phyloP scores from a whole-genome alignment of 2,797 vertebrate genomes.

The Euthynnus affinis region DNA sequence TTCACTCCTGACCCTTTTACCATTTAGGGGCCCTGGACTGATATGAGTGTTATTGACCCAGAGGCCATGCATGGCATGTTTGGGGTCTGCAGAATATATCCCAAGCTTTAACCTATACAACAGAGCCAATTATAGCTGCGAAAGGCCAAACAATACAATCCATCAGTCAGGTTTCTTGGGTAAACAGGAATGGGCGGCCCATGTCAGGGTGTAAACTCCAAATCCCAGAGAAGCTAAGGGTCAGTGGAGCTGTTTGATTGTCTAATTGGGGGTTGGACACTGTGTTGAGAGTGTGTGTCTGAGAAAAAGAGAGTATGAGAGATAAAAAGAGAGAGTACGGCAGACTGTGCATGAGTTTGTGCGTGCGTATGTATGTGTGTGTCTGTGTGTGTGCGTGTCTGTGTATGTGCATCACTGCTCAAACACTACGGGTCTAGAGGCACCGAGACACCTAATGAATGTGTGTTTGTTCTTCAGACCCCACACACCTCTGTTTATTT shows the following conservation, averaged over 20 bases:
- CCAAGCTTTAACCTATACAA: constrained; percentile 88
- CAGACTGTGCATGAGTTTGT: constrained; percentile 35
- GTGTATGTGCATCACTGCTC: constrained; percentile 63
- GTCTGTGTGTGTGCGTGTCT: constrained; percentile 23
- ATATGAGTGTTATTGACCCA: constrained; percentile 88
- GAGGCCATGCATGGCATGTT: constrained; percentile 87
- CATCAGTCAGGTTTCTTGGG: constrained; percentile 84
- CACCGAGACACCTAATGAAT: constrained; percentile 83
- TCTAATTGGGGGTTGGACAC: constrained; percentile 80
- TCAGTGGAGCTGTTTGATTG: constrained; percentile 85
- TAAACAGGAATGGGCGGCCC: constrained; percentile 83
- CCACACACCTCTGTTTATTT: constrained; percentile 88
- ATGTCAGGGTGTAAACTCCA: constrained; percentile 81
- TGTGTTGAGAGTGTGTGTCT: constrained; percentile 42
- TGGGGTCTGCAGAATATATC: constrained; percentile 89
- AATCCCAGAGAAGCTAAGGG: constrained; percentile 83
- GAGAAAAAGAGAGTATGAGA: constrained; percentile 59
- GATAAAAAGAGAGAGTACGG: constrained; percentile 48
- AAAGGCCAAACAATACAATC: constrained; percentile 90
- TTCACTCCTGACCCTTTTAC: constrained; percentile 85
- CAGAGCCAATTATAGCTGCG: constrained; percentile 84
- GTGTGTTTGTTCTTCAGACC: constrained; percentile 85
- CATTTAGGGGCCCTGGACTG: constrained; percentile 85
- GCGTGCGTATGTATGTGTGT: constrained; percentile 11
- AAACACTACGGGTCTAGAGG: constrained; percentile 67